Evolutionary conservation across 2,113 vertebrate genomes (phyloP), one percentile per base, ranked within the genome.

Genomic region (Nerophis lumbriciformis): DNA sequence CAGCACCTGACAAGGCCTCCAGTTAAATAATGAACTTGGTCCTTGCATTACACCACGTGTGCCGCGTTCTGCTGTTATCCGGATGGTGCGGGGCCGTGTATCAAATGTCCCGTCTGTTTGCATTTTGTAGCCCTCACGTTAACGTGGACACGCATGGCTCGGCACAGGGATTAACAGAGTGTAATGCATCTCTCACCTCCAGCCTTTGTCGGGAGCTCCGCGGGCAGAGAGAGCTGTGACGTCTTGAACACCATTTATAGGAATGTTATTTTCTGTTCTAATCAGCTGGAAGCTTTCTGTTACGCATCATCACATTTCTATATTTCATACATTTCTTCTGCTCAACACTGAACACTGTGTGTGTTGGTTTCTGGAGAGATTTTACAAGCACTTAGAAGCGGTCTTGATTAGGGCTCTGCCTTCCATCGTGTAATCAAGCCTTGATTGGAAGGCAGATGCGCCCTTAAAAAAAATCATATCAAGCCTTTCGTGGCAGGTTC

Each of bases 331-430:
- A 60, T 66, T 62, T 55, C 16, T 48, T 19, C 44, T 2, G 15
- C 64, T 68, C 47, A 11, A 0, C 21, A 35, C 36, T 36, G n/a
- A 59, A 53, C 16, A 44, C 16, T 59, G 63, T 64, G 42, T 57
- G 66, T 54, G 63, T 53, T 36, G 51, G 42, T 6, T 35, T 51
- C 14, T 13, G 0, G 52, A 60, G 48, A 48, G 21, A 45, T 59
- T 56, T 39, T 56, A 60, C 51, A 47, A 56, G 36, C 19, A 57
- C 50, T 71, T 68, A 39, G 21, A 51, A 54, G 65, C 68, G 56
- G 39, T 53, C 45, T 42, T 76, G 67, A 76, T 73, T 76, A 68
- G 66, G 56, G 54, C 68, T 65, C 13, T 63, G 53, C 39, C 53
- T 53, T 66, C 48, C 48, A 66, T 70, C 45, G 36, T 62, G 73